Evolutionary conservation across 2,113 vertebrate genomes (phyloP), one percentile per base, ranked within the genome.

Genomic region (Sinocyclocheilus anshuiensis): DNA sequence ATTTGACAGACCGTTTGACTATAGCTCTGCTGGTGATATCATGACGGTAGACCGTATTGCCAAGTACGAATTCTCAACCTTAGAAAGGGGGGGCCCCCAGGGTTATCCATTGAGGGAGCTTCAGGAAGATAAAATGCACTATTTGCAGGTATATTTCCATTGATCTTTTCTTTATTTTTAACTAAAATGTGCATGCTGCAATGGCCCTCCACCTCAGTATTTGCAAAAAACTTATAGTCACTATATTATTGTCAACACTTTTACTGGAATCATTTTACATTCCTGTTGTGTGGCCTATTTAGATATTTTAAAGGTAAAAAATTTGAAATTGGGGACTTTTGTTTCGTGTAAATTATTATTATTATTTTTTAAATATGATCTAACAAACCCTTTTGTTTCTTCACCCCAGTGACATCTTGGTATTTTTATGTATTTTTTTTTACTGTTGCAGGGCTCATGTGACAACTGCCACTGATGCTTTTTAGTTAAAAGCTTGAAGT

Each of bases 121-220:
- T 88, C 95, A 95, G 89, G 96, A 97, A 93, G 96, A 97, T 95
- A 97, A 94, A 94, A 97, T 96, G 97, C 97, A 97, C 91, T 98
- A 97, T 94, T 95, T 98, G 90, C 97, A 98, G 97, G 97, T 98
- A 95, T 95, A 93, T 94, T 94, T 95, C 89, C 78, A 93, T 92
- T 93, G 77, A 81, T 89, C 71, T 90, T 90, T 90, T 89, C 69
- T 91, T 88, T 67, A 88, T 90, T 84, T 78, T 81, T 65, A 81
- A 71, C 57, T 90, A 89, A 87, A 91, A 91, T 93, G 91, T 95
- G 94, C 94, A 95, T 95, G 88, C 91, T 95, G 88, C 92, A 93
- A 84, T 90, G 91, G 90, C 84, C 85, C 81, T 79, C 78, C 33
- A 45, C 76, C 81, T 71, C 39, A 57, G 72, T 75, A 5, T 75